Conservation (phyloP, 2,113 vertebrate genomes). For the Onychorhynchus coronatus region DNA sequence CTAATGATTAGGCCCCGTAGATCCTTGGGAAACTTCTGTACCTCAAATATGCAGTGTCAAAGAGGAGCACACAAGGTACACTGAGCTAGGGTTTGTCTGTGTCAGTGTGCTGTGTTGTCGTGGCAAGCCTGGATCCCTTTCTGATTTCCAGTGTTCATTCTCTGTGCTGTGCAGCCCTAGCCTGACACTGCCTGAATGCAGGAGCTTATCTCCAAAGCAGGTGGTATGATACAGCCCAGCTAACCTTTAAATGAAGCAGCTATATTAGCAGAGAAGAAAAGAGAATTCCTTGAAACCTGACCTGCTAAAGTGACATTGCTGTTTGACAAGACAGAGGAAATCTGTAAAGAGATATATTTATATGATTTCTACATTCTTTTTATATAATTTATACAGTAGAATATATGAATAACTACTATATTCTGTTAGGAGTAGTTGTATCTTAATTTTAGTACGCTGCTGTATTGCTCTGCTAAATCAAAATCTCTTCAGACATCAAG, state of each 20-base stretch:
- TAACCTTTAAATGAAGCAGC: background rate
- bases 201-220: background rate
- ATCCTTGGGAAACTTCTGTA: background rate
- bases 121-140: background rate
- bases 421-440: background rate
- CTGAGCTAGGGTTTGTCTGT: background rate
- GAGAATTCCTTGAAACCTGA: background rate
- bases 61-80: background rate
- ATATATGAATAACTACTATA: background rate
- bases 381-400: background rate
- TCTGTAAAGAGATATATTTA: background rate
- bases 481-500: background rate
- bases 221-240: background rate
- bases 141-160: background rate
- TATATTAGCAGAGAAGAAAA: background rate
- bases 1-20: background rate
- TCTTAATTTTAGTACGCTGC: background rate
- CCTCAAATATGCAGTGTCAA: background rate
- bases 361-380: background rate
- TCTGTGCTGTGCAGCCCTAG: background rate
- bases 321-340: background rate
- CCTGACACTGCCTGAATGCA: background rate
- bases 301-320: background rate
- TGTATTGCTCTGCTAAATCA: background rate
- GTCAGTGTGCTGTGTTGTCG: background rate